A percentile compares a stretch with the other conserved stretches of the same genome.
These are phyloP conservation scores for Danio albolineatus DNA, from an alignment of 2,797 vertebrate genomes.

Conservation along the genomic window DNA sequence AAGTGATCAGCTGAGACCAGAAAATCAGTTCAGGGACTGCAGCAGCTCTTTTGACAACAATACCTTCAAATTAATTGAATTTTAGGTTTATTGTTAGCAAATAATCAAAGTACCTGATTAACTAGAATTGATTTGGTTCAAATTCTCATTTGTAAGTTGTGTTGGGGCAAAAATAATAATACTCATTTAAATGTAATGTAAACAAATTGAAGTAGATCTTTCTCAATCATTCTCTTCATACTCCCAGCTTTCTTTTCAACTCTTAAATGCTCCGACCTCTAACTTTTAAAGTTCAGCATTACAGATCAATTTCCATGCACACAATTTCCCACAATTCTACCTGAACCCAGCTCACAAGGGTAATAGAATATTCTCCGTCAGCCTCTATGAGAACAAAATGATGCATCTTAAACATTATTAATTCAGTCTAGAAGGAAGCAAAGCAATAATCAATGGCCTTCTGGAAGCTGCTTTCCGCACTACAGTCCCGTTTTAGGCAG, in stretches of 20 bases:
- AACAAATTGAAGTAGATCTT: constrained; percentile 1
- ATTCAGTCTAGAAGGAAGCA: constrained; percentile 28
- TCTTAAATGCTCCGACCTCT: not conserved
- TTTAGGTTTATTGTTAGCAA: not conserved
- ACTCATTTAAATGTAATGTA: too few species aligned
- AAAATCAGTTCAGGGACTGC: not conserved
- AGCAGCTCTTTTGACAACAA: not conserved
- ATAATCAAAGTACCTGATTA: not conserved
- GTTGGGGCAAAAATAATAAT: too few species aligned
- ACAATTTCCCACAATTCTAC: constrained; percentile 34
- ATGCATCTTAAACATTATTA: constrained; percentile 40
- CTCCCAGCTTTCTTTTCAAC: not conserved
- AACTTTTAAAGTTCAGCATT: constrained; percentile 21
- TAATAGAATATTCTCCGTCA: constrained; percentile 36
- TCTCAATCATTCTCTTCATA: not conserved
- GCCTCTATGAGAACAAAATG: constrained; percentile 41
- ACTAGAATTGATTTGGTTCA: not conserved
- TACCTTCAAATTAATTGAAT: too few species aligned
- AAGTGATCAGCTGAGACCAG: not conserved
- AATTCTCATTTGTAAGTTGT: too few species aligned
- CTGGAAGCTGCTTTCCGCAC: not conserved
- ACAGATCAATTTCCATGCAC: constrained; percentile 24
- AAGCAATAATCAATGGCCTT: constrained; percentile 27
- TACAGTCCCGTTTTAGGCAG: not conserved
- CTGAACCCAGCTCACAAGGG: constrained; percentile 5